Conservation (phyloP, 2,888 invertebrate species). For the Ormyrus pomaceus region DNA sequence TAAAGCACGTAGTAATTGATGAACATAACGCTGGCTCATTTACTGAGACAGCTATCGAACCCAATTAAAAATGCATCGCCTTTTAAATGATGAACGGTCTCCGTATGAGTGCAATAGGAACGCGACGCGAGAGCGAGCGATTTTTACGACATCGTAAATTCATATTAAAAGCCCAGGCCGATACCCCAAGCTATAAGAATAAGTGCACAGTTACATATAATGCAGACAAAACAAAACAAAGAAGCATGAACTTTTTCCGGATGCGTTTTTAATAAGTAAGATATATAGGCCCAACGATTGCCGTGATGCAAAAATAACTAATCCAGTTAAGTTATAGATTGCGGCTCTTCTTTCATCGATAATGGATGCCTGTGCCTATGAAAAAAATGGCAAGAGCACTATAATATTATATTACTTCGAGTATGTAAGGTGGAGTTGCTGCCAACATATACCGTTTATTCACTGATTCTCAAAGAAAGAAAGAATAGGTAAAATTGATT, state of each 20-base stretch:
- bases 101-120: background rate
- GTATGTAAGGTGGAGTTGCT: too few species aligned
- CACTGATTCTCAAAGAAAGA: too few species aligned
- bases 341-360: too few species aligned
- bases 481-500: too few species aligned
- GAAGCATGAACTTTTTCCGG: constrained; percentile 27
- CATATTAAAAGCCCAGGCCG: background rate
- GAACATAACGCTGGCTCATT: background rate
- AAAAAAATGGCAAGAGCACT: too few species aligned
- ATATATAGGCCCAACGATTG: constrained; percentile 3
- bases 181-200: constrained; percentile 13
- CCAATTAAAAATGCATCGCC: constrained; percentile 4
- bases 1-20: background rate
- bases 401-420: too few species aligned
- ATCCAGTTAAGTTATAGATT: constrained; percentile 13
- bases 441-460: too few species aligned
- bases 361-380: too few species aligned
- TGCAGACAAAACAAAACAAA: background rate
- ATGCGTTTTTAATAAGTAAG: constrained; percentile 33
- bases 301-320: constrained; percentile 9
- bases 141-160: constrained; percentile 15
- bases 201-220: constrained; percentile 14
- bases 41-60: background rate
- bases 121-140: background rate
- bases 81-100: background rate